Base-by-base conservation (phyloP, 2,113 vertebrate genomes). In the Tinamus guttatus region DNA sequence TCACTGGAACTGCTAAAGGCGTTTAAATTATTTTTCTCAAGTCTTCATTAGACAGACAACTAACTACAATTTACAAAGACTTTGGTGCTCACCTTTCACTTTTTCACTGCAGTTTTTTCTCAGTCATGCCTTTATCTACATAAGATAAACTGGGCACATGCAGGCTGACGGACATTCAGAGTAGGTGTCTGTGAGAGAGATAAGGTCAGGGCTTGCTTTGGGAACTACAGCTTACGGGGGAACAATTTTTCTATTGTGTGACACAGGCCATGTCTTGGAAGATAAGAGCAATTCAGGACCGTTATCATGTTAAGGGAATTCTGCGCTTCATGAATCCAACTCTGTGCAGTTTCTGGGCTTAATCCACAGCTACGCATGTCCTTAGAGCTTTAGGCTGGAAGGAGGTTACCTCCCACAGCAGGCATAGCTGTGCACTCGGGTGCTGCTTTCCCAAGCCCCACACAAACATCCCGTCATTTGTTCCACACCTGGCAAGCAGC, bases 341-440 rank as follows among this genome's bases (percentile, higher is more conserved):
- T 71, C 52, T 30, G 7, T 47, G 56, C 49, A 3, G 1, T 63
- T 82, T 63, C 1, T 5, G 62, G 47, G 19, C 78, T 90, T 49
- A 67, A 54, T 62, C 81, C 40, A 38, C 0, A 0, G 43, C 32
- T 69, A 7, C 21, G 28, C 36, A 49, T 0, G 0, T 28, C 32
- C 1, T 1, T 30, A 27, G 41, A 73, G 5, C 54, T 88, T 85
- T 40, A 73, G 43, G 38, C 47, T 92, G 34, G 30, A 71, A 82
- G 58, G 71, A 60, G 1, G 2, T 80, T 68, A 56, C 47, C 30
- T 49, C 30, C 18, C 15, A 10, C 9, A 67, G 40, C 21, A 24
- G 9, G 4, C 65, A 0, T 32, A 64, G 49, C 47, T 49, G 14
- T 60, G 77, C 34, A 38, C 69, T 91, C 60, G 74, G 28, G 32